Percentiles rank a stretch among this genome's conserved stretches.
Conservation (phyloP, 2,888 invertebrate species). For the Yponomeuta plumbellus region DNA sequence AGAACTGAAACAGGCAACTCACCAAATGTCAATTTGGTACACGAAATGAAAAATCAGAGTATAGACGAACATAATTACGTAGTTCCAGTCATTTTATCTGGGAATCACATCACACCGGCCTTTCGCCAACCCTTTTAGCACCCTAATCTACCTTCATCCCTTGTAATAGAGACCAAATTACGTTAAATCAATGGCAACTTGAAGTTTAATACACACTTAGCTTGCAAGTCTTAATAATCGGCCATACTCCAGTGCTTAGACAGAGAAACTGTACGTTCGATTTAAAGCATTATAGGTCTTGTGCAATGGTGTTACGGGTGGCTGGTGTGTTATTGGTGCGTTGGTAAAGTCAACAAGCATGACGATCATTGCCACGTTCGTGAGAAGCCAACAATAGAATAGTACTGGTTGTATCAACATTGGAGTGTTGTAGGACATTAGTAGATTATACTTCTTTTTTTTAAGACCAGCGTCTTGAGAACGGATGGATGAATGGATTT, state of each 20-base stretch:
- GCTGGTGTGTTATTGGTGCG: background rate
- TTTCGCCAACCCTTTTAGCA: background rate
- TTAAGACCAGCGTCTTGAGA: no score
- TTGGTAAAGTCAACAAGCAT: background rate
- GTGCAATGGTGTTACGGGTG: background rate
- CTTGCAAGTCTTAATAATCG: background rate
- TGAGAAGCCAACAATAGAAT: background rate
- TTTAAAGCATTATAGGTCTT: background rate
- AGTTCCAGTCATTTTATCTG: background rate
- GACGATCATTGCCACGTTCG: slow-evolving; percentile 1
- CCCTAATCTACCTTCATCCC: background rate
- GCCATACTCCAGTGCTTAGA: background rate
- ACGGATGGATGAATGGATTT: no score
- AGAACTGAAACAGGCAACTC: no score
- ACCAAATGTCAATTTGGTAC: no score
- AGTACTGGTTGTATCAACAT: background rate
- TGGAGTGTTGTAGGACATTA: background rate
- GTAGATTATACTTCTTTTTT: background rate
- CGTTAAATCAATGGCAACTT: background rate
- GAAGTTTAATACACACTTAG: background rate
- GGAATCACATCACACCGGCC: background rate
- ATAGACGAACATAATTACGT: no score
- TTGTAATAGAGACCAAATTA: background rate
- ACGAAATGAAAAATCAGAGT: no score
- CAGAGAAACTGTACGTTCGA: background rate